Conservation (phyloP, 2,113 vertebrate species). For the Pleuronectes platessa region DNA sequence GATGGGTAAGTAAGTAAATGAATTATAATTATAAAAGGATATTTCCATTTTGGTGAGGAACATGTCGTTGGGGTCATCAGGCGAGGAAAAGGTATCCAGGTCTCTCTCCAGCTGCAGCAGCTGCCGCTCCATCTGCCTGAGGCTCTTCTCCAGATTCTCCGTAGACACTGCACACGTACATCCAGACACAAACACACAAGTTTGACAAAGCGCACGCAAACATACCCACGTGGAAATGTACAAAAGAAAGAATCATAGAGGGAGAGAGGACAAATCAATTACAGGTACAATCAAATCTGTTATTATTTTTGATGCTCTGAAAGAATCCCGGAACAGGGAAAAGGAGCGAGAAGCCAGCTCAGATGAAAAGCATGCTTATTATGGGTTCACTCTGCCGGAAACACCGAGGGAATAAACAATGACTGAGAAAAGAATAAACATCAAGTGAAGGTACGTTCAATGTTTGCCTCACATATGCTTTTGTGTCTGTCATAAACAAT, state of each 20-base stretch:
- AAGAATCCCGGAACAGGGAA: slow-evolving; percentile 8
- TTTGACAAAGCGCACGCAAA: slow-evolving; percentile 31
- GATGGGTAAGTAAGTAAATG: too few relatives aligned
- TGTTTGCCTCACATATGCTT: slow-evolving; percentile 13
- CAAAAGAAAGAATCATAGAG: slow-evolving; percentile 19
- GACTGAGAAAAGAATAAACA: slow-evolving; percentile 40
- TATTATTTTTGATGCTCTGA: slow-evolving; percentile 41
- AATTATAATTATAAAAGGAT: slow-evolving; percentile 86
- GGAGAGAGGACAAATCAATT: slow-evolving; percentile 51
- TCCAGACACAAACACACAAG: slow-evolving; percentile 42
- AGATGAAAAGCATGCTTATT: slow-evolving; percentile 39
- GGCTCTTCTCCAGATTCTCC: slow-evolving; percentile 96
- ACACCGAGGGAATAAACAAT: slow-evolving; percentile 52
- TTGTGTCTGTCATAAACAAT: slow-evolving; percentile 19
- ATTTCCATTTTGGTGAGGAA: slow-evolving; percentile 97
- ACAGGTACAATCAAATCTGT: slow-evolving; percentile 53
- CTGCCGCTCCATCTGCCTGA: slow-evolving; percentile 96
- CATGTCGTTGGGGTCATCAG: slow-evolving; percentile 91
- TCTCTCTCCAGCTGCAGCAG: slow-evolving; percentile 96
- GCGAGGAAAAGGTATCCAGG: slow-evolving; percentile 92
- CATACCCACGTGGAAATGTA: slow-evolving; percentile 29
- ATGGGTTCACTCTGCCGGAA: slow-evolving; percentile 31
- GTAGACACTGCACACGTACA: slow-evolving; percentile 88
- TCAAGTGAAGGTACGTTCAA: slow-evolving; percentile 33
- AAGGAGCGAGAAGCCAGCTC: slow-evolving; percentile 31